Base-by-base conservation (phyloP, 2,888 invertebrate genomes). In the Mechanitis mazaeus region DNA sequence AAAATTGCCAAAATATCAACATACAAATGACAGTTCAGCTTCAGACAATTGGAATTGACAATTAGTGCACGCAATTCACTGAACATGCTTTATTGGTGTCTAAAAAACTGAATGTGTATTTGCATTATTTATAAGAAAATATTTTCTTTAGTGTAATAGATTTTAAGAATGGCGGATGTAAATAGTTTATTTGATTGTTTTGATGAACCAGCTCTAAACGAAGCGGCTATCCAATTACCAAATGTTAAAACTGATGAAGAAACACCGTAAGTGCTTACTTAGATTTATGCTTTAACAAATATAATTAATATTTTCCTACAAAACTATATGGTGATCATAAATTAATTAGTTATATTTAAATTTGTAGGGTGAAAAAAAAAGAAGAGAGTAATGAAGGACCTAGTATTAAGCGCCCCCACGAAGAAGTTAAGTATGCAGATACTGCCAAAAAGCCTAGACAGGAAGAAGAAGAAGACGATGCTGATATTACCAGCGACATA, bases 141-240 rank as follows among this genome's bases (percentile, higher is more conserved):
- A 38, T 35, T 6, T 35, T 1, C 3, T 55, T 38, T n/a, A 45
- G 45, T 45, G 5, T 45, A 20, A 20, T 33, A 56, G 31, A 31
- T 9, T 31, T 7, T 42, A 54, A 60, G 58, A 63, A 88, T 89
- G 88, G 79, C 80, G 63, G 82, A 85, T 68, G 65, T 87, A 33
- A 76, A 80, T 65, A 79, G 69, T 74, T 74, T 90, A 71, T 90
- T 90, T 72, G 85, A 86, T 75, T 89, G 89, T 74, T 89, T 90
- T 69, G 87, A 87, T 45, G 84, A 87, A 54, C 64, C 76, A 4
- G 64, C 74, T 6, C 68, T 76, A 35, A 82, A 75, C 69, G 79
- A 79, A 68, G 68, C 77, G 38, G 68, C 81, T 42, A 70, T 80
- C 46, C 81, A 83, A 66, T 75, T 81, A 58, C 83, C 84, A 45